Base-by-base conservation (phyloP, 2,888 invertebrate genomes). In the Nephrotoma flavescens region DNA sequence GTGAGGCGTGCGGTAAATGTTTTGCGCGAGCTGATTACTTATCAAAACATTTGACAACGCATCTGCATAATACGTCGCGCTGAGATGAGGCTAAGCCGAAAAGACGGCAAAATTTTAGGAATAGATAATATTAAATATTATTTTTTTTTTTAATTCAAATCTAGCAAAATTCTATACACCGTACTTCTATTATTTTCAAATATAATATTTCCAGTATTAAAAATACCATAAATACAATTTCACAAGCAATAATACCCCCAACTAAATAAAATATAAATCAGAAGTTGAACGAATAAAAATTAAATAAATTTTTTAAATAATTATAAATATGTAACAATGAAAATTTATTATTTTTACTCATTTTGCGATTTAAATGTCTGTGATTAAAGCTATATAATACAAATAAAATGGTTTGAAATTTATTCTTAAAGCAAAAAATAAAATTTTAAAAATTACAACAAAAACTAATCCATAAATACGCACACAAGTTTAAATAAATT, bases 1-100 rank as follows among this genome's bases (percentile, higher is more conserved):
- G 97, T 92, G 97, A 97, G 91, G 96, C 97, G 91, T 97, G 97
- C 92, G 97, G 97, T 88, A 97, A 97, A 92, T 97, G 97, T 91
- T 97, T 97, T 92, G 97, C 97, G 42, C 93, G 97, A 86, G 97
- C 97, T 87, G 97, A 97, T 91, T 97, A 97, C 90, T 94, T 97
- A 87, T 97, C 97, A 89, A 97, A 97, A 92, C 97, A 97, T 92
- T 94, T 97, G 89, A 97, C 97, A 88, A 97, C 97, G 45, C 97
- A 97, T 92, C 96, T 97, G 89, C 97, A 97, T 92, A 94, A 94
- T 90, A 95, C 95, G 90, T 95, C 91, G 87, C 92, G 92, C 91
- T 91, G 92, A 92, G 91, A 92, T 91, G 91, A 91, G 91, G 91
- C 91, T 52, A 86, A 86, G 91, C 91, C 91, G 90, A 92, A 91